Evolutionary conservation across 1,140 invertebrate genomes (phyloP).

Genomic region (Lasioglossum baleicum): DNA sequence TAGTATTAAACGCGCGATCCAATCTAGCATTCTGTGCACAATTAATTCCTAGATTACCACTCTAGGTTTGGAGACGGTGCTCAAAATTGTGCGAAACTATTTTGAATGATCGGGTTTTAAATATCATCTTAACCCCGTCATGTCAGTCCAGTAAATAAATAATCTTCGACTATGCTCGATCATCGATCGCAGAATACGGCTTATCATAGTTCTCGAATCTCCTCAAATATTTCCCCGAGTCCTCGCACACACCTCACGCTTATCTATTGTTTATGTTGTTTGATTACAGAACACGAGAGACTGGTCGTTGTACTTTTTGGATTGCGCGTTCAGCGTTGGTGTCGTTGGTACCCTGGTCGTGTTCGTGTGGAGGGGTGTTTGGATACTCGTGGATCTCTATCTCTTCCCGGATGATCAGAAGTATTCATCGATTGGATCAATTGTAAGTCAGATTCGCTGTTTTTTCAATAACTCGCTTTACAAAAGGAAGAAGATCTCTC

Average conservation of each 20-base stretch:
- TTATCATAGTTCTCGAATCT: conserved; percentile 33
- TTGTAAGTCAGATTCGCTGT: conserved; percentile 82
- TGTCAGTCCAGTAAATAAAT: neutral
- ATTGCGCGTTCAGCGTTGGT: conserved; percentile 91
- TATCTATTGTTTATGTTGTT: conserved; percentile 52
- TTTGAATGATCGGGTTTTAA: too few species aligned
- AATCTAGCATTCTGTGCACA: too few species aligned
- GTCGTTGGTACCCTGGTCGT: conserved; percentile 91
- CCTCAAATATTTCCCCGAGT: conserved; percentile 24
- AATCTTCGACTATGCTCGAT: neutral
- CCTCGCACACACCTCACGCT: conserved; percentile 6
- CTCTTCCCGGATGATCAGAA: conserved; percentile 85
- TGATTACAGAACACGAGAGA: conserved; percentile 85
- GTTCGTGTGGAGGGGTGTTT: conserved; percentile 92
- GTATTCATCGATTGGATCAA: conserved; percentile 86
- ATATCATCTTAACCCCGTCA: too few species aligned
- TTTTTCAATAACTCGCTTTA: too few species aligned
- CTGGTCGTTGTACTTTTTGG: conserved; percentile 87
- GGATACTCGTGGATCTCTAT: conserved; percentile 89
- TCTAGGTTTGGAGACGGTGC: too few species aligned
- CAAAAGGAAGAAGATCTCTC: too few species aligned
- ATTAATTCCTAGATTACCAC: too few species aligned
- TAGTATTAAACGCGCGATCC: too few species aligned
- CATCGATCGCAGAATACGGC: neutral
- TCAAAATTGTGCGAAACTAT: too few species aligned